Evolutionary conservation across 1,140 invertebrate genomes (phyloP).

Genomic region (Nymphalis io): DNA sequence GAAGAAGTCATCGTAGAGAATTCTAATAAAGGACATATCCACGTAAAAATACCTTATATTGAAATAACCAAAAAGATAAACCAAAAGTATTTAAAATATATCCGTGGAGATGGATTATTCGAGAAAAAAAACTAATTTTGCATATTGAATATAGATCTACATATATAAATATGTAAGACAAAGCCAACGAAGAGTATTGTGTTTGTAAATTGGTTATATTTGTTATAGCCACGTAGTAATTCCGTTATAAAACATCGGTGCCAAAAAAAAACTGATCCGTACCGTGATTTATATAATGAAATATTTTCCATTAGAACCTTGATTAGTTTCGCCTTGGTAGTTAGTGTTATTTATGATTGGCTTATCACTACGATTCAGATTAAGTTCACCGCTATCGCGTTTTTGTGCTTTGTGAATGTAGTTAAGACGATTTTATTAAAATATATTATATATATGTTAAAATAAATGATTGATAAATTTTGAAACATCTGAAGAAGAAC

Average conservation of each 20-base stretch:
- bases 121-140: too few species aligned
- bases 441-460: neutral
- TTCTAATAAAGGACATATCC: too few species aligned
- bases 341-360: conserved; percentile 17
- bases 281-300: conserved; percentile 15
- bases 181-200: neutral
- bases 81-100: too few species aligned
- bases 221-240: neutral
- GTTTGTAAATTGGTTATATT: neutral
- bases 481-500: too few species aligned
- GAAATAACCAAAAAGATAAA: too few species aligned
- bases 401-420: neutral
- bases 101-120: too few species aligned
- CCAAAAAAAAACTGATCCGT: conserved; percentile 25
- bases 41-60: too few species aligned
- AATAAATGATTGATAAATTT: too few species aligned
- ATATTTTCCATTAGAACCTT: conserved; percentile 23
- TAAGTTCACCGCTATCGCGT: conserved; percentile 4
- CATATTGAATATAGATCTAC: neutral
- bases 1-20: too few species aligned
- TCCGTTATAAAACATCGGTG: conserved; percentile 9
- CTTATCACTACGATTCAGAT: conserved; percentile 25
- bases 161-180: neutral
- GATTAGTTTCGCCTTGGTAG: conserved; percentile 28
- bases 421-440: neutral